Evolutionary conservation across 2,797 vertebrate species (phyloP).

Genomic region (Gobionotothen gibberifrons): DNA sequence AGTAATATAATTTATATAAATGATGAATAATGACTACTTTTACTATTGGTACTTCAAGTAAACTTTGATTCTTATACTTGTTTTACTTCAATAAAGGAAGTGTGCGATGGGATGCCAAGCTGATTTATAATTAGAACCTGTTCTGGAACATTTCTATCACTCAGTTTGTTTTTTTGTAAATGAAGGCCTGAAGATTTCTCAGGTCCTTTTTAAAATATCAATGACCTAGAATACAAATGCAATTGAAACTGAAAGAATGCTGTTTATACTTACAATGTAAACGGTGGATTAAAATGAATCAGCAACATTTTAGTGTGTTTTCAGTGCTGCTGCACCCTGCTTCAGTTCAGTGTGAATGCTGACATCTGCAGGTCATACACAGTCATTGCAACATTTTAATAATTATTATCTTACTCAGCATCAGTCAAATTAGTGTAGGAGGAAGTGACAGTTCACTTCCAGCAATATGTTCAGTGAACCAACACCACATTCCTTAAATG

Average conservation of each 20-base stretch:
- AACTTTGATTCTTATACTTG: not conserved
- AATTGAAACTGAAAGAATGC: not conserved
- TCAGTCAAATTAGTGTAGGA: not conserved
- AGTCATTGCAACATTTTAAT: constrained; percentile 49
- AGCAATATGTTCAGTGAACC: not conserved
- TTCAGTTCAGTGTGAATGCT: constrained; percentile 31
- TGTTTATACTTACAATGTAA: not conserved
- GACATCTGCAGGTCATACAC: constrained; percentile 61
- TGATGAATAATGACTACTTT: not conserved
- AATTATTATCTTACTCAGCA: not conserved
- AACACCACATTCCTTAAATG: not conserved
- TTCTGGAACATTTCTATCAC: constrained; percentile 3
- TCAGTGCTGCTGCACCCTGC: not conserved
- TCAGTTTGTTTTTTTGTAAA: not conserved
- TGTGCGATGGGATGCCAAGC: not conserved
- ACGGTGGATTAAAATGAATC: not conserved
- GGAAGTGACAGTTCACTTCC: not conserved
- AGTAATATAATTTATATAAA: not conserved
- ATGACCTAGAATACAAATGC: not conserved
- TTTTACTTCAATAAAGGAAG: not conserved
- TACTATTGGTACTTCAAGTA: not conserved
- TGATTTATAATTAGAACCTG: not conserved
- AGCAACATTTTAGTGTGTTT: constrained; percentile 1
- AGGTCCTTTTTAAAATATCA: not conserved
- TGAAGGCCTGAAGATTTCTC: not conserved